Evolutionary conservation across 2,888 invertebrate species (phyloP).

Genomic region (Aphidius colemani): DNA sequence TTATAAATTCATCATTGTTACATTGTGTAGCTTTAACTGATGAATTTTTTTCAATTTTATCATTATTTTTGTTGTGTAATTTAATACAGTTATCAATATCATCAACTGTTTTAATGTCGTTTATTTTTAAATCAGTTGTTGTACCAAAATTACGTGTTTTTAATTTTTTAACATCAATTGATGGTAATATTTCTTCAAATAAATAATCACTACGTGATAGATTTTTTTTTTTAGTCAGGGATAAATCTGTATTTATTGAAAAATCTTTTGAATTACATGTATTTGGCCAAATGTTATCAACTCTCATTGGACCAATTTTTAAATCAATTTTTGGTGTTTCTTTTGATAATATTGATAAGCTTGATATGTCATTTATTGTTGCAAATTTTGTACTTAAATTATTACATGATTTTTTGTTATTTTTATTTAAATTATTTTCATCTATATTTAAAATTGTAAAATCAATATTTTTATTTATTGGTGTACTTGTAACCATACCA

Average conservation of each 20-base stretch:
- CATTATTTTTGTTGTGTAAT: constrained; percentile 35
- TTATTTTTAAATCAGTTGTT: constrained; percentile 55
- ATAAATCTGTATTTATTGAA: constrained; percentile 41
- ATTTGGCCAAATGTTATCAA: constrained; percentile 38
- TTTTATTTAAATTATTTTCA: constrained; percentile 20
- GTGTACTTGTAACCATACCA: constrained; percentile 52
- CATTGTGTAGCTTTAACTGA: constrained; percentile 44
- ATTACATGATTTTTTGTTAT: constrained; percentile 23
- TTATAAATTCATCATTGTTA: constrained; percentile 30
- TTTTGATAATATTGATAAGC: constrained; percentile 19
- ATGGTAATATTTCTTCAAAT: constrained; percentile 43
- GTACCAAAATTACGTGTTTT: constrained; percentile 37
- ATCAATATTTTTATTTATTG: constrained; percentile 28
- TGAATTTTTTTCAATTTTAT: constrained; percentile 37
- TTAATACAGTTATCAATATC: constrained; percentile 48
- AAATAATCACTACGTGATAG: constrained; percentile 37
- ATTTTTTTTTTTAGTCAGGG: constrained; percentile 6
- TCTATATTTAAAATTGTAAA: constrained; percentile 23
- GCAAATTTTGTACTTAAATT: constrained; percentile 14
- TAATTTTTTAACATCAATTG: constrained; percentile 24
- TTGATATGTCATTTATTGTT: constrained; percentile 21
- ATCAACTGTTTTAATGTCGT: constrained; percentile 44
- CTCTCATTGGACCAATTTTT: constrained; percentile 36
- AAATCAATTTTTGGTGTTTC: constrained; percentile 30
- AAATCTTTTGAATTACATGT: constrained; percentile 37